Percentiles rank a stretch among this genome's conserved stretches.
These are phyloP conservation scores for Choristoneura fumiferana DNA, from an alignment of 1,140 invertebrate species.

Conservation along the genomic window DNA sequence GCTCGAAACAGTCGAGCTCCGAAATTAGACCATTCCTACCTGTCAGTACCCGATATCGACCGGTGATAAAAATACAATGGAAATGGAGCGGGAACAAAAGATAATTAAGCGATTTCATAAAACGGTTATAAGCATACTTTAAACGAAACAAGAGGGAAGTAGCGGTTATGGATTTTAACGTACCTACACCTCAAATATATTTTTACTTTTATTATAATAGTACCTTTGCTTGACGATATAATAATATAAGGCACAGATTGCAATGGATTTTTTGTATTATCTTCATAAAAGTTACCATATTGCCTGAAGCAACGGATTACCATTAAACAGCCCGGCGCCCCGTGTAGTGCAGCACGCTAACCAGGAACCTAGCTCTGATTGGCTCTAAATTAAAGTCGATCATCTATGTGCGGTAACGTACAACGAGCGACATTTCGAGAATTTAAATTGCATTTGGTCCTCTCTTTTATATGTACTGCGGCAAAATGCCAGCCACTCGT, in stretches of 20 bases:
- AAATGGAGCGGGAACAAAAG: not conserved
- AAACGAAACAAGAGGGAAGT: no score
- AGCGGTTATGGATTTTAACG: no score
- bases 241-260: no score
- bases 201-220: no score
- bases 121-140: no score
- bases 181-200: no score
- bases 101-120: not conserved
- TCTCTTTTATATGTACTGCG: constrained; percentile 17
- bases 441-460: constrained; percentile 19
- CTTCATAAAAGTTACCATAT: no score
- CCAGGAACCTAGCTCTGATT: not conserved
- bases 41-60: constrained; percentile 1
- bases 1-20: constrained; percentile 3
- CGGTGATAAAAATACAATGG: constrained; percentile 1
- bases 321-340: no score
- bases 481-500: constrained; percentile 17
- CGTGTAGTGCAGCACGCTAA: no score
- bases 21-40: constrained; percentile 5
- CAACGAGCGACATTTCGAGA: constrained; percentile 19
- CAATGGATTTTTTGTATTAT: no score
- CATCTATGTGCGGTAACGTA: constrained; percentile 12
- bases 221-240: no score
- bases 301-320: no score
- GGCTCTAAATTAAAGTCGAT: constrained; percentile 12